phyloP scores from a whole-genome alignment of 2,888 invertebrate species.

The Ophonus ardosiacus region DNA sequence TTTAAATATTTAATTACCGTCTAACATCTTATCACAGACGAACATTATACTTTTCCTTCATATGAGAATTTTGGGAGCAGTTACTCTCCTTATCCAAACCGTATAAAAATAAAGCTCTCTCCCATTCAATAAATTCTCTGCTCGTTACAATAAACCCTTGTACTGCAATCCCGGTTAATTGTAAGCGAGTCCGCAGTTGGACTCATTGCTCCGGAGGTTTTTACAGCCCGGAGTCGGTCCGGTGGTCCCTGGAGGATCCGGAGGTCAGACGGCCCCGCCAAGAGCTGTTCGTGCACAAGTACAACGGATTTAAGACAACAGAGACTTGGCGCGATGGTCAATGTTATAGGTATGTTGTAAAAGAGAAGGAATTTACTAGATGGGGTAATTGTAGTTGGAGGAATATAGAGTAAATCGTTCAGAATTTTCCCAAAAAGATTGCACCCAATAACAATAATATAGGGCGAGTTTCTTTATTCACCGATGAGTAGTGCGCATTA shows the following conservation, averaged over 20 bases:
- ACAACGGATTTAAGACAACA: conserved; percentile 28
- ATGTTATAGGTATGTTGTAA: conserved; percentile 18
- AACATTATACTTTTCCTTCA: neutral
- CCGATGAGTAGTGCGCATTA: too few species aligned
- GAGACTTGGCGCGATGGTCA: conserved; percentile 1
- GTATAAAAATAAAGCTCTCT: neutral
- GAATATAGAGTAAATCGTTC: neutral
- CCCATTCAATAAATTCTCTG: neutral
- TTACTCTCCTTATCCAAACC: neutral
- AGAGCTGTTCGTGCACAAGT: conserved; percentile 1
- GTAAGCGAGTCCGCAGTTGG: conserved; percentile 6
- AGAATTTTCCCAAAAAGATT: neutral
- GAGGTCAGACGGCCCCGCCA: conserved; percentile 1
- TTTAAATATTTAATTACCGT: too few species aligned
- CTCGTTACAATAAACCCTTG: conserved; percentile 7
- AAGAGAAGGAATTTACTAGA: neutral
- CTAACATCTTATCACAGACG: too few species aligned
- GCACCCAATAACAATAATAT: too few species aligned
- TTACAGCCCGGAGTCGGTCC: conserved; percentile 17
- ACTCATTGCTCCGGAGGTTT: conserved; percentile 44
- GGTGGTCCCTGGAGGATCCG: conserved; percentile 14
- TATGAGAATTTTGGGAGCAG: neutral
- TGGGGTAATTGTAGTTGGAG: too few species aligned
- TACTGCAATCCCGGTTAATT: conserved; percentile 21
- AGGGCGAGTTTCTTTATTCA: too few species aligned